phyloP scores from a whole-genome alignment of 1,140 invertebrate species.

The Aphelenchoides avenae region DNA sequence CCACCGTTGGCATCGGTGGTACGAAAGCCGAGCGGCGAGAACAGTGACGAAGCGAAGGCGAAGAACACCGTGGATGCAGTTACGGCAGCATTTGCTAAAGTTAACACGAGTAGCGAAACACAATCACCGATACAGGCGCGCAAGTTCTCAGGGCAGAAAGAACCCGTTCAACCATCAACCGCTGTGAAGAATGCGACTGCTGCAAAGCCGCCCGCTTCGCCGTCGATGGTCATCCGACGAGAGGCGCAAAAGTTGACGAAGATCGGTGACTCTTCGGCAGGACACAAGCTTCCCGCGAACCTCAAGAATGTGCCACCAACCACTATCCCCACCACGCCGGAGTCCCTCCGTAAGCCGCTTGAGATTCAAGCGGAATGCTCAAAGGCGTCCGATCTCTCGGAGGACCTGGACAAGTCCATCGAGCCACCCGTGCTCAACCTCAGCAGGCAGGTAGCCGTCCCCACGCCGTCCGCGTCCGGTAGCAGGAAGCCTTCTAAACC shows the following conservation, averaged over 20 bases:
- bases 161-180: slow-evolving; percentile 12
- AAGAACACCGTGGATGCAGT: slow-evolving; percentile 43
- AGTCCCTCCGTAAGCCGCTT: slow-evolving; percentile 1
- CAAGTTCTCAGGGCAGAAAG: slow-evolving; percentile 2
- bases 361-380: slow-evolving; percentile 21
- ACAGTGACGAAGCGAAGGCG: slow-evolving; percentile 38
- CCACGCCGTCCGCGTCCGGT: not conserved
- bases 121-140: not conserved
- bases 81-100: slow-evolving; percentile 39
- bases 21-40: slow-evolving; percentile 3
- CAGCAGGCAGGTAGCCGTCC: slow-evolving; percentile 10
- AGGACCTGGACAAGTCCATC: slow-evolving; percentile 10
- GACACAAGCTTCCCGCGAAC: slow-evolving; percentile 1
- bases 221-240: slow-evolving; percentile 25
- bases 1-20: slow-evolving; percentile 12
- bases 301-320: slow-evolving; percentile 24
- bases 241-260: not conserved
- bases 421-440: slow-evolving; percentile 3
- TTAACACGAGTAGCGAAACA: slow-evolving; percentile 3
- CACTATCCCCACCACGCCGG: not conserved
- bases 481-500: slow-evolving; percentile 6
- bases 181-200: slow-evolving; percentile 1
- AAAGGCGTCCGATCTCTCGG: too few relatives aligned
- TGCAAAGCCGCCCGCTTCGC: slow-evolving; percentile 43
- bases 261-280: too few relatives aligned